Percentiles rank a stretch among this genome's conserved stretches.
Evolutionary conservation across 2,888 invertebrate species (phyloP).

Genomic region (Cremastinae sp.): DNA sequence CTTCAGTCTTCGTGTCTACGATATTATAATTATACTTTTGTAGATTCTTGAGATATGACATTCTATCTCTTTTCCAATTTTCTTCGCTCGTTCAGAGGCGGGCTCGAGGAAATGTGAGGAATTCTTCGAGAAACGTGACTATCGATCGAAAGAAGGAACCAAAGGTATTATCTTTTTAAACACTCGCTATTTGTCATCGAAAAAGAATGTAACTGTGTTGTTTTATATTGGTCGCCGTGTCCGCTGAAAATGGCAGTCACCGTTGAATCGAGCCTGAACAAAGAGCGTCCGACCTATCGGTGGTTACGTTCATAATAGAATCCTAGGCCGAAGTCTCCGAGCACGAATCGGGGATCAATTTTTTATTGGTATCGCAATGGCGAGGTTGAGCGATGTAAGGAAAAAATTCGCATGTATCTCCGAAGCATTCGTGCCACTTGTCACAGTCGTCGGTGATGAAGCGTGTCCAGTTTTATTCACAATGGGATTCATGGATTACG

Average conservation of each 20-base stretch:
- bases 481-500: conserved; percentile 74
- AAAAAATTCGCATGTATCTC: conserved; percentile 68
- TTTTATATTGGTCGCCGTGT: conserved; percentile 21
- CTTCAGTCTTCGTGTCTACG: conserved; percentile 45
- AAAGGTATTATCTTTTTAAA: too few species aligned
- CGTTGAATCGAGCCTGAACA: conserved; percentile 32
- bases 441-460: conserved; percentile 63
- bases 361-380: conserved; percentile 76
- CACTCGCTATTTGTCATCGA: conserved; percentile 19
- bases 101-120: conserved; percentile 55
- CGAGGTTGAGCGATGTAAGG: conserved; percentile 60
- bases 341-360: conserved; percentile 77
- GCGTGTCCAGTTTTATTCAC: conserved; percentile 74
- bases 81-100: too few species aligned
- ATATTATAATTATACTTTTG: conserved; percentile 72
- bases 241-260: conserved; percentile 49
- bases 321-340: conserved; percentile 71
- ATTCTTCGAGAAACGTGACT: too few species aligned
- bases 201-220: conserved; percentile 60
- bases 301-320: conserved; percentile 68
- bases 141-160: too few species aligned
- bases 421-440: conserved; percentile 61
- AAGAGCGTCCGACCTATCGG: conserved; percentile 55
- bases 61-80: too few species aligned
- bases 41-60: conserved; percentile 54